phyloP scores from a whole-genome alignment of 2,888 invertebrate species.

The Harpalus rubripes region DNA sequence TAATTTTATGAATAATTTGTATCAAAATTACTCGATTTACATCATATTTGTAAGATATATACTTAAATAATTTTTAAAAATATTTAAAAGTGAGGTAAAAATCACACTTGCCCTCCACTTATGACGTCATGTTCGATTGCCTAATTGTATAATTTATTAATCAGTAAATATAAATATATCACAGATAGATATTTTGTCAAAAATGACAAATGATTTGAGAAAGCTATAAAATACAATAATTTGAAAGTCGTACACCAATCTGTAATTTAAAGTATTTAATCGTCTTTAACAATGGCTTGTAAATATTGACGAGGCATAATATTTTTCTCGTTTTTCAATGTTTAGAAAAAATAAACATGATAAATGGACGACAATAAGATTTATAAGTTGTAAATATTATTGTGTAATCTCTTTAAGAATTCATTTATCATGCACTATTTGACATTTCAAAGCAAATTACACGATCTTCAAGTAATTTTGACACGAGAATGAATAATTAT shows the following conservation, averaged over 20 bases:
- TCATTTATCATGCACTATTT: slow-evolving; percentile 42
- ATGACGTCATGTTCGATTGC: too few species aligned
- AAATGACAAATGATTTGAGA: background rate
- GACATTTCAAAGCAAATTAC: slow-evolving; percentile 27
- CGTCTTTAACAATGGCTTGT: slow-evolving; percentile 37
- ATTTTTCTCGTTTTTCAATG: background rate
- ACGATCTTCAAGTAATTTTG: slow-evolving; percentile 7
- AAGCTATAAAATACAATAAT: background rate
- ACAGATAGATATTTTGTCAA: too few species aligned
- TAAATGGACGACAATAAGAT: slow-evolving; percentile 27
- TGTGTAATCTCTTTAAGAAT: slow-evolving; percentile 12
- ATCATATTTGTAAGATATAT: too few species aligned
- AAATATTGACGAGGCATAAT: background rate
- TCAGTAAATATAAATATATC: too few species aligned
- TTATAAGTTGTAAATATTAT: slow-evolving; percentile 34
- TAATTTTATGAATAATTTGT: too few species aligned
- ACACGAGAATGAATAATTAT: background rate
- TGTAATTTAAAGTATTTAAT: slow-evolving; percentile 23
- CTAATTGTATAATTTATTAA: too few species aligned
- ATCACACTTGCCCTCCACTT: too few species aligned
- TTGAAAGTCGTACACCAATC: background rate
- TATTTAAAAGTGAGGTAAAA: too few species aligned
- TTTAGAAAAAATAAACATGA: slow-evolving; percentile 36
- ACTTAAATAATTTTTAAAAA: too few species aligned
- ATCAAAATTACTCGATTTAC: too few species aligned